Base-by-base conservation (phyloP, 2,797 vertebrate genomes). In the Microctenopoma lineatum region DNA sequence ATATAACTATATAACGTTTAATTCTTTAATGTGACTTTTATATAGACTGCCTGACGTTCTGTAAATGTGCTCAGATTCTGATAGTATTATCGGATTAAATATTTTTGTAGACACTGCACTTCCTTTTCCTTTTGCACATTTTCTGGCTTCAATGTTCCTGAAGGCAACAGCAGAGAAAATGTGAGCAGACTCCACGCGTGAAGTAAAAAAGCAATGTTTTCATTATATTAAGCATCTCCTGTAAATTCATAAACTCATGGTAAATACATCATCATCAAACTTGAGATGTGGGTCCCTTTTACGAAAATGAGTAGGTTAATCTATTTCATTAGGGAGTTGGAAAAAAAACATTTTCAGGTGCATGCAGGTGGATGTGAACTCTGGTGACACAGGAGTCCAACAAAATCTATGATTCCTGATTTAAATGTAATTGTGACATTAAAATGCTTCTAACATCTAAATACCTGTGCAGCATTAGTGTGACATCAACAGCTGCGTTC, bases 401-500 rank as follows among this genome's bases (percentile, higher is more conserved):
- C 27, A 29, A 29, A 29, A 21, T 21, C 21, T 21, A 48, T 44
- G 67, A 61, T 68, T 26, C 36, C 6, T 44, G 11, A 51, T 2
- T 3, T 36, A 47, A 26, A 52, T 9, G 67, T 32, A 15, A 41
- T 42, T 38, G 9, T n/a, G 16, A 32, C 38, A 63, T 13, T 65
- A 15, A 73, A 59, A 61, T 21, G 14, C 57, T 41, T 50, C 27
- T 36, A 42, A 15, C 59, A 50, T 59, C 1, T 4, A 39, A 32
- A 59, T 61, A 18, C 56, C 26, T 41, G 5, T 3, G 5, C 38
- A 53, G 18, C 59, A 21, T 8, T 7, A 55, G 39, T 74, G 39
- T 78, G 63, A 69, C 7, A 27, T 45, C 38, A 45, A 2, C 16
- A 14, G 8, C 50, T 60, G 53, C 65, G 66, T 77, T 66, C 70